Evolutionary conservation across 37 sponge, comb jelly and placozoan genomes (phyloP).

Genomic region (Halichondria panicea): DNA sequence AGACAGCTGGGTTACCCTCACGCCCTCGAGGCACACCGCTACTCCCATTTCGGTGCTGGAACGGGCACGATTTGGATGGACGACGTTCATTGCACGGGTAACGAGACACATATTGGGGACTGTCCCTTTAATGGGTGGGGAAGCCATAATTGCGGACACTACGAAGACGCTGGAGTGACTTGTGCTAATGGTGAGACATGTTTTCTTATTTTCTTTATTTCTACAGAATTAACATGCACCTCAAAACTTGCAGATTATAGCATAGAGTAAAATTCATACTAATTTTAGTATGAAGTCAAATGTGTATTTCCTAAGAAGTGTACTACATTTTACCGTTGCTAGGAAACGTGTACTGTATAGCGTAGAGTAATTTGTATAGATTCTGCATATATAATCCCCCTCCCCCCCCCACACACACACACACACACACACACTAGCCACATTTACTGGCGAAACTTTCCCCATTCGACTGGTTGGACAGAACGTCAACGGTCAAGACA

Average conservation of each 20-base stretch:
- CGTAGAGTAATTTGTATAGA: too few relatives aligned
- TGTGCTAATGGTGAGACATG: slow-evolving; percentile 36
- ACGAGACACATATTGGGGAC: slow-evolving; percentile 28
- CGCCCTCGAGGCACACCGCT: slow-evolving; percentile 10
- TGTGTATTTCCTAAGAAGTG: too few relatives aligned
- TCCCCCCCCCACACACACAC: too few relatives aligned
- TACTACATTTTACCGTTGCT: too few relatives aligned
- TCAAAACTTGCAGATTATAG: too few relatives aligned
- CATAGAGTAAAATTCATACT: too few relatives aligned
- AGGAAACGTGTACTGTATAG: too few relatives aligned
- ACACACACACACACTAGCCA: too few relatives aligned
- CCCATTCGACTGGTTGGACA: slow-evolving; percentile 42
- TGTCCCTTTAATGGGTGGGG: slow-evolving; percentile 39
- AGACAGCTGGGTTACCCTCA: slow-evolving; percentile 37
- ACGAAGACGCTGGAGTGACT: slow-evolving; percentile 62
- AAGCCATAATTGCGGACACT: slow-evolving; percentile 26
- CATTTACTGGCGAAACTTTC: not conserved
- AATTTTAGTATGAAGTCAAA: too few relatives aligned
- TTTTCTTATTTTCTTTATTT: slow-evolving; percentile 1
- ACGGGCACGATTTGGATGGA: slow-evolving; percentile 58
- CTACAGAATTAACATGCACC: too few relatives aligned
- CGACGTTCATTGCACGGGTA: slow-evolving; percentile 37
- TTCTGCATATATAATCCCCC: too few relatives aligned
- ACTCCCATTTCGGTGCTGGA: slow-evolving; percentile 29
- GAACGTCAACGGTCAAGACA: slow-evolving; percentile 2